Percentiles rank a stretch among this genome's conserved stretches.
Conservation (phyloP, 2,888 invertebrate species). For the Gerris lacustris region DNA sequence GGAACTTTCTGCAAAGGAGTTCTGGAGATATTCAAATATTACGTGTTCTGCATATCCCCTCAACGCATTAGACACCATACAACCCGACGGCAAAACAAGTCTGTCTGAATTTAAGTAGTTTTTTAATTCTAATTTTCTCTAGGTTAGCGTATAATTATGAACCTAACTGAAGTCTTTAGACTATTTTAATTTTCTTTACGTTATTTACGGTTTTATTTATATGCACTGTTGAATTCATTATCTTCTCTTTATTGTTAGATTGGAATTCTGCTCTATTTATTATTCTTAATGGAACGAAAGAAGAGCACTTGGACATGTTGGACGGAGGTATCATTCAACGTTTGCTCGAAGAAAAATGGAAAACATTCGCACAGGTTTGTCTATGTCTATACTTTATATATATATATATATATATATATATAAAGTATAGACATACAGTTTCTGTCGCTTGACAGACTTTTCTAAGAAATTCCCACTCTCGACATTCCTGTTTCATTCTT, state of each 20-base stretch:
- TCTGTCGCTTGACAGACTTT: no score
- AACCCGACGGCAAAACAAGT: slow-evolving; percentile 93
- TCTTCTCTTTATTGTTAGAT: slow-evolving; percentile 48
- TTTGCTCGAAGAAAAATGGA: slow-evolving; percentile 97
- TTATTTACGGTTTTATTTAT: background rate
- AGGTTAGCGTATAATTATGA: background rate
- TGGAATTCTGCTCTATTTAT: slow-evolving; percentile 98
- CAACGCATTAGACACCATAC: slow-evolving; percentile 87
- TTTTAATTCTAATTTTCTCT: background rate
- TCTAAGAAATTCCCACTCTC: no score
- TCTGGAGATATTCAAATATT: slow-evolving; percentile 98
- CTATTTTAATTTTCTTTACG: background rate
- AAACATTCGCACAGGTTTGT: slow-evolving; percentile 84
- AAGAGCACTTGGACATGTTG: slow-evolving; percentile 96
- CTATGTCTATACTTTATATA: no score
- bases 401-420: no score
- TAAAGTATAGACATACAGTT: no score
- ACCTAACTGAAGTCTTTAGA: no score
- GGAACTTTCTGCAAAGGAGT: slow-evolving; percentile 85
- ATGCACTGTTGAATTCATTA: no score
- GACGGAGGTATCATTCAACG: slow-evolving; percentile 96
- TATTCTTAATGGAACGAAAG: slow-evolving; percentile 91
- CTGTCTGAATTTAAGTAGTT: slow-evolving; percentile 40
- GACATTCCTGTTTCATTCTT: no score
- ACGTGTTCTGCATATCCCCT: slow-evolving; percentile 96